Evolutionary conservation across 2,888 invertebrate species (phyloP), one percentile per base, ranked within the genome.

Genomic region (Drosophila mayaguana): DNA sequence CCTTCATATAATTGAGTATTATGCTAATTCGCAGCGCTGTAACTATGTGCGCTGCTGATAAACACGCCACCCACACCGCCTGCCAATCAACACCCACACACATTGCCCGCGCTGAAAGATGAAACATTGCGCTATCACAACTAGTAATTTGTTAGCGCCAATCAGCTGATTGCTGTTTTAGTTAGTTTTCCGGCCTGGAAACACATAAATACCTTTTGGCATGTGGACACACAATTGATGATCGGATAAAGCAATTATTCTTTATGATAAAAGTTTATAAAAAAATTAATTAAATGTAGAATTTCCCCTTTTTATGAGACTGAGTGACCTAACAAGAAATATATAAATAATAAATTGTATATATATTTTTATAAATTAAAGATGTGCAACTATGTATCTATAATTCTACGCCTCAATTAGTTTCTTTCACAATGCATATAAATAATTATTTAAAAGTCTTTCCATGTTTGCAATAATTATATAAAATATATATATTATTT

Each of bases 61-160:
- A 77, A 73, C 77, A 77, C 78, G 76, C 76, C 76, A 76, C 76
- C 60, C 68, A 43, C 53, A 20, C 22, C 18, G 8, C 6, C 20
- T 43, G 48, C 22, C 46, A 68, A 64, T 46, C 67, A 76, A 68
- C 57, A 60, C 59, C 40, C 32, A 46, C 43, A 53, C 64, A 54
- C 40, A 75, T 43, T 40, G 32, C 63, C 57, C 25, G 25, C 32
- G 48, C 32, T 51, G 11, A 25, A 18, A 51, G 59, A 67, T 50
- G 51, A 63, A 62, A 57, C 54, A 46, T 48, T 45, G 50, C 46
- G 69, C 60, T 69, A 77, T 77, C 73, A 69, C 46, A 55, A 48
- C 22, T 36, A 32, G 32, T 32, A 63, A 57, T 63, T 65, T 73
- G 16, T 57, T 54, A n/a, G 65, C 69, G 77, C 50, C 66, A 63